Evolutionary conservation across 1,140 invertebrate species (phyloP).

Genomic region (Potamilus streckersoni): DNA sequence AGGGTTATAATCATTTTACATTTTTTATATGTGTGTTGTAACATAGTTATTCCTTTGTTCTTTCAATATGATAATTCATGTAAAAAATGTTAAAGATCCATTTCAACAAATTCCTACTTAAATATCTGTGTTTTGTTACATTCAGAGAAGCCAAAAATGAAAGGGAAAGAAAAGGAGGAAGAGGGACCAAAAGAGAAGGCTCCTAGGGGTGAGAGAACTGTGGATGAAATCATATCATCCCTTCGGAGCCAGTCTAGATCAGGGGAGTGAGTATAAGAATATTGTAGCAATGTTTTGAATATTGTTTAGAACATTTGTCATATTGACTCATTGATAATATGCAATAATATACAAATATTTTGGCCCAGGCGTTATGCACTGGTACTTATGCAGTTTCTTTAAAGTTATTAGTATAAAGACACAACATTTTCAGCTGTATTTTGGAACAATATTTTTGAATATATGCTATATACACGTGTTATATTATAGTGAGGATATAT

Average conservation of each 20-base stretch:
- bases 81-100: too few species aligned
- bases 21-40: too few species aligned
- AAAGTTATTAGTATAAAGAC: background rate
- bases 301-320: too few species aligned
- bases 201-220: conserved; percentile 45
- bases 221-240: conserved; percentile 61
- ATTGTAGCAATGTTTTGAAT: background rate
- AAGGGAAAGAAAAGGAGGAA: conserved; percentile 25
- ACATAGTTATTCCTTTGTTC: too few species aligned
- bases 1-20: too few species aligned
- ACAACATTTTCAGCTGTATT: background rate
- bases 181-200: conserved; percentile 7
- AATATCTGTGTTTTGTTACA: too few species aligned
- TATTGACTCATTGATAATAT: conserved; percentile 8
- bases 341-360: background rate
- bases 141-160: background rate
- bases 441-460: too few species aligned
- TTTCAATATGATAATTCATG: too few species aligned
- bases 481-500: too few species aligned
- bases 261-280: conserved; percentile 37
- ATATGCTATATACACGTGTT: too few species aligned
- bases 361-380: too few species aligned
- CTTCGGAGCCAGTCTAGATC: conserved; percentile 41
- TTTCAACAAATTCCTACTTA: too few species aligned
- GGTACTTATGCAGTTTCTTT: background rate